Conservation (phyloP, 2,888 invertebrate species). For the Spodoptera exigua region DNA sequence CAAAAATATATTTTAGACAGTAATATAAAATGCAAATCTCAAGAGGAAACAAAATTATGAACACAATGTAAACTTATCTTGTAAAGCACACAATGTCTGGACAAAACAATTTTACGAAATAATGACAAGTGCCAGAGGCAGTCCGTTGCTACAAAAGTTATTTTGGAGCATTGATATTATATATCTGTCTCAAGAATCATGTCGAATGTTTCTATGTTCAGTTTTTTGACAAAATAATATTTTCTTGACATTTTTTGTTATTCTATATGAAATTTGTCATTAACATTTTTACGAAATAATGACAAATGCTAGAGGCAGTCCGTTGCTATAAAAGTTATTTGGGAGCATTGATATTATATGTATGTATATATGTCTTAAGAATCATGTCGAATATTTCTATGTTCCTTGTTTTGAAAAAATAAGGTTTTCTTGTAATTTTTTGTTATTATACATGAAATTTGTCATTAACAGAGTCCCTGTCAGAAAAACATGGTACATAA, state of each 20-base stretch:
- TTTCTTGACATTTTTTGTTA: conserved; percentile 3
- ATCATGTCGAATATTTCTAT: conserved; percentile 6
- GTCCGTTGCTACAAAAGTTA: neutral
- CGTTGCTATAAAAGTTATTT: neutral
- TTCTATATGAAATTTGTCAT: too few species aligned
- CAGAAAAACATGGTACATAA: too few species aligned
- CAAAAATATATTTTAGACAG: too few species aligned
- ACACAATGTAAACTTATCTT: neutral
- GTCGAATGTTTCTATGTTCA: conserved; percentile 3
- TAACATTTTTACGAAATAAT: neutral
- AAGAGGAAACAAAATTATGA: neutral
- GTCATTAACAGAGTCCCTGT: too few species aligned
- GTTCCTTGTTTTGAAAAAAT: conserved; percentile 9
- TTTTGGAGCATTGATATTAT: conserved; percentile 23
- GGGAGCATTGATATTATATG: conserved; percentile 21
- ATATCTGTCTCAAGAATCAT: conserved; percentile 11
- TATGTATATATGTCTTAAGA: conserved; percentile 15
- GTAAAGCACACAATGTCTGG: conserved; percentile 4
- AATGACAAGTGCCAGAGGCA: conserved; percentile 5
- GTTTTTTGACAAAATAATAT: conserved; percentile 20
- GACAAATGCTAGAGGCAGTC: conserved; percentile 4
- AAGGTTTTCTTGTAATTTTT: too few species aligned
- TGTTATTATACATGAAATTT: too few species aligned
- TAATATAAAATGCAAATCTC: too few species aligned
- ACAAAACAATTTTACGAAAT: conserved; percentile 3